Conservation (phyloP, 2,113 vertebrate species). For the Montifringilla adamsi region DNA sequence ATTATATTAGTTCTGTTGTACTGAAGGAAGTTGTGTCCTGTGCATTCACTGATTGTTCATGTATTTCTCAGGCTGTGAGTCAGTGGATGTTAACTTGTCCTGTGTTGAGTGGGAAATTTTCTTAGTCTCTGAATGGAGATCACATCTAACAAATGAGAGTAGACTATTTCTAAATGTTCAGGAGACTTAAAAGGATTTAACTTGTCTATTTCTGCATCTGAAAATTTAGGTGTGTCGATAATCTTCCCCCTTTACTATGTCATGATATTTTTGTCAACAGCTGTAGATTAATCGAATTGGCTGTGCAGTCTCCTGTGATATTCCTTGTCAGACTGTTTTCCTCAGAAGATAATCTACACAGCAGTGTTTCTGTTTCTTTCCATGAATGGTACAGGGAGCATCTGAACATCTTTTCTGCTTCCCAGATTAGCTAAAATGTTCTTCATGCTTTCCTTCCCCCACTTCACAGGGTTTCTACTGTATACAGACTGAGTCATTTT, state of each 20-base stretch:
- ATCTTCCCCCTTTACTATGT: background rate
- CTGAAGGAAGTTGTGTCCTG: background rate
- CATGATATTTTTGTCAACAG: background rate
- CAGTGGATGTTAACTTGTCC: background rate
- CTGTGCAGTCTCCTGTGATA: background rate
- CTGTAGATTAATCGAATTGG: background rate
- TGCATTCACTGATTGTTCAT: background rate
- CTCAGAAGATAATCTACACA: background rate
- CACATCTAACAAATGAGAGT: background rate
- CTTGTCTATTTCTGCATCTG: background rate
- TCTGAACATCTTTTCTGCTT: background rate
- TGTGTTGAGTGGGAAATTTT: background rate
- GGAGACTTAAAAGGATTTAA: background rate
- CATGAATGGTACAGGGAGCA: background rate
- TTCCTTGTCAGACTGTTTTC: background rate
- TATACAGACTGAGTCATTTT: background rate
- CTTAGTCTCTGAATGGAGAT: background rate
- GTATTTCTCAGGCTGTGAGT: background rate
- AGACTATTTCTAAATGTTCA: background rate
- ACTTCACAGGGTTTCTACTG: background rate
- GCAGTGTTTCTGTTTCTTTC: background rate
- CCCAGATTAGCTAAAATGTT: background rate
- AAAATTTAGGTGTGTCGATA: background rate
- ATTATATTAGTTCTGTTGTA: constrained; percentile 14
- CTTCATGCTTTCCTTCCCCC: background rate